Conservation (phyloP, 2,888 invertebrate species). For the Horisme vitalbata region DNA sequence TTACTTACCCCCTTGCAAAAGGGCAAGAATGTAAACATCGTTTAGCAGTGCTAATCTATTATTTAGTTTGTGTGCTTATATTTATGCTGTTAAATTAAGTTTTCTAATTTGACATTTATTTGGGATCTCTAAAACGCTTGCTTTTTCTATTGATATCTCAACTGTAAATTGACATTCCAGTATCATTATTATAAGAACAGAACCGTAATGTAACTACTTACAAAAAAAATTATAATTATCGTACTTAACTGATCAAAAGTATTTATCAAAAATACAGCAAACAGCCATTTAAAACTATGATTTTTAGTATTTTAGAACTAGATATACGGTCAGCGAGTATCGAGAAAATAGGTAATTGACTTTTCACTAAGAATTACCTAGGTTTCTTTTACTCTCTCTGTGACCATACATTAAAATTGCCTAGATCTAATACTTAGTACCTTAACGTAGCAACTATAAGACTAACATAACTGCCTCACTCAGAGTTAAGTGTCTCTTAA, state of each 20-base stretch:
- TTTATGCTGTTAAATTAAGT: constrained; percentile 37
- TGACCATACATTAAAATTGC: too few species aligned
- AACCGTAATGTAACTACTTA: too few species aligned
- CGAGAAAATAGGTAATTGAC: too few species aligned
- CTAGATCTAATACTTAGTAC: constrained; percentile 29
- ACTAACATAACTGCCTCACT: constrained; percentile 39
- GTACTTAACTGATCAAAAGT: constrained; percentile 6
- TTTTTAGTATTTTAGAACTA: constrained; percentile 13
- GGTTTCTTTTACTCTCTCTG: too few species aligned
- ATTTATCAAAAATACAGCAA: constrained; percentile 11
- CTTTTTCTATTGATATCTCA: constrained; percentile 62
- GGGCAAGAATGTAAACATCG: not conserved
- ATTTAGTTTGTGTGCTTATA: constrained; percentile 21
- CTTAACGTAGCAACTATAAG: constrained; percentile 40
- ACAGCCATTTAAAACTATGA: constrained; percentile 8
- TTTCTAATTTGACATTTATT: constrained; percentile 28
- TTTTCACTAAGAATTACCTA: too few species aligned
- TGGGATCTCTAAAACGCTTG: constrained; percentile 70
- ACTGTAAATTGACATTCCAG: constrained; percentile 76
- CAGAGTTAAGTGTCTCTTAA: constrained; percentile 15
- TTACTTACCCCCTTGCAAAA: too few species aligned
- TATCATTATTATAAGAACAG: constrained; percentile 61
- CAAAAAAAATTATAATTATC: too few species aligned
- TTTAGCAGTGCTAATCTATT: not conserved
- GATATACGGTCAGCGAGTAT: too few species aligned